phyloP scores from a whole-genome alignment of 1,140 invertebrate genomes.

The Apis cerana region DNA sequence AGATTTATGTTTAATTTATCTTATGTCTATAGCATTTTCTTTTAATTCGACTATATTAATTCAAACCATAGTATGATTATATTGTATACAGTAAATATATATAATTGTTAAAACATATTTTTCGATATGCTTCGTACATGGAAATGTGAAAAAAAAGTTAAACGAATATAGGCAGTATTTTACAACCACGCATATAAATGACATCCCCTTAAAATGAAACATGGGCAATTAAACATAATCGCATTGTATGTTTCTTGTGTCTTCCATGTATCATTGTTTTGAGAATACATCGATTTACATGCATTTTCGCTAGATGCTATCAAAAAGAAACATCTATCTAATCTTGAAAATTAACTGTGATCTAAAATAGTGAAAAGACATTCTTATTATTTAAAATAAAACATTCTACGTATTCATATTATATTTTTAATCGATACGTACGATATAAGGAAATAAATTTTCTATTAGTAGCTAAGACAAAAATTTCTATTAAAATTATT shows the following conservation, averaged over 20 bases:
- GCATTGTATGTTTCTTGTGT: slow-evolving; percentile 35
- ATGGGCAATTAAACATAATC: slow-evolving; percentile 20
- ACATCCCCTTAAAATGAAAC: slow-evolving; percentile 6
- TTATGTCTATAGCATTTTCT: slow-evolving; percentile 52
- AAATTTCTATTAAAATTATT: slow-evolving; percentile 51
- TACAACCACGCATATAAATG: slow-evolving; percentile 11
- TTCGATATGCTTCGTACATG: slow-evolving; percentile 62
- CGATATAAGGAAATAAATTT: slow-evolving; percentile 45
- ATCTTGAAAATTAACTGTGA: slow-evolving; percentile 59
- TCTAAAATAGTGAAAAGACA: slow-evolving; percentile 33
- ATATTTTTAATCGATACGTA: slow-evolving; percentile 45
- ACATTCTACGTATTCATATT: slow-evolving; percentile 43
- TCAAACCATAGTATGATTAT: slow-evolving; percentile 67
- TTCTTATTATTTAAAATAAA: slow-evolving; percentile 43
- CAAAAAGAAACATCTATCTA: slow-evolving; percentile 18
- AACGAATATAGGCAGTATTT: slow-evolving; percentile 16
- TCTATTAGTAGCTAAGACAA: slow-evolving; percentile 19
- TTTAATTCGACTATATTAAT: slow-evolving; percentile 69
- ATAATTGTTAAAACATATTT: slow-evolving; percentile 68
- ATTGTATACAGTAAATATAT: slow-evolving; percentile 78
- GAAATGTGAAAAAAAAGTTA: slow-evolving; percentile 6
- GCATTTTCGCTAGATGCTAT: slow-evolving; percentile 16
- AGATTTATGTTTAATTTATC: slow-evolving; percentile 52
- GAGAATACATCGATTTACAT: not conserved
- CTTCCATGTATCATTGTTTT: slow-evolving; percentile 36